Conservation (phyloP, 1,140 invertebrate species). For the Pseudomyrmex flavicornis region DNA sequence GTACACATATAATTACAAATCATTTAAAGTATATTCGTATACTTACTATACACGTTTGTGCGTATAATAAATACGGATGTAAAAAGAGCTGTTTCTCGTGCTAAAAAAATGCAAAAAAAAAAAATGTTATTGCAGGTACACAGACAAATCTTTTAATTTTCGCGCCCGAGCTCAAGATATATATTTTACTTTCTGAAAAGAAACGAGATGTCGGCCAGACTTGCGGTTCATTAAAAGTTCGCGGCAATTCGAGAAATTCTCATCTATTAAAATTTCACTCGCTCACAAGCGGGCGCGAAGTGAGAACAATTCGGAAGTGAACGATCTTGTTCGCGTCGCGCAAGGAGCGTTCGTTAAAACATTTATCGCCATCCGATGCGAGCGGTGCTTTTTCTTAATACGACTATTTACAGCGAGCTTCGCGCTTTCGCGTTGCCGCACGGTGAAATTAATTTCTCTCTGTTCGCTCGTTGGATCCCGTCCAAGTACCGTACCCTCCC, state of each 20-base stretch:
- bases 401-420: constrained; percentile 56
- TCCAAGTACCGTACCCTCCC: constrained; percentile 34
- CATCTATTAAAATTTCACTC: constrained; percentile 52
- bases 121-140: too few relatives aligned
- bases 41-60: too few relatives aligned
- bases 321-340: not conserved
- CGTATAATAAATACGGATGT: too few relatives aligned
- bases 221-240: constrained; percentile 53
- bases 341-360: constrained; percentile 21
- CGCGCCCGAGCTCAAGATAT: not conserved
- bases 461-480: constrained; percentile 20
- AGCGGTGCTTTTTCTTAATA: constrained; percentile 49
- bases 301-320: constrained; percentile 9
- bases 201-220: not conserved
- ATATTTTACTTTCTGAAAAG: constrained; percentile 17
- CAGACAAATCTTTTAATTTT: too few relatives aligned
- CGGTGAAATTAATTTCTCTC: constrained; percentile 36
- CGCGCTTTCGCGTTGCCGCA: constrained; percentile 39
- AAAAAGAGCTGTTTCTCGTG: too few relatives aligned
- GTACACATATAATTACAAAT: too few relatives aligned
- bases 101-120: too few relatives aligned
- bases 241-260: constrained; percentile 26
- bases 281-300: not conserved
- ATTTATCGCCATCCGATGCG: constrained; percentile 16
- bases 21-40: too few relatives aligned